Percentiles rank a stretch among this genome's conserved stretches.
Conservation (phyloP, 1,140 invertebrate species). For the Muscidifurax raptorellus region DNA sequence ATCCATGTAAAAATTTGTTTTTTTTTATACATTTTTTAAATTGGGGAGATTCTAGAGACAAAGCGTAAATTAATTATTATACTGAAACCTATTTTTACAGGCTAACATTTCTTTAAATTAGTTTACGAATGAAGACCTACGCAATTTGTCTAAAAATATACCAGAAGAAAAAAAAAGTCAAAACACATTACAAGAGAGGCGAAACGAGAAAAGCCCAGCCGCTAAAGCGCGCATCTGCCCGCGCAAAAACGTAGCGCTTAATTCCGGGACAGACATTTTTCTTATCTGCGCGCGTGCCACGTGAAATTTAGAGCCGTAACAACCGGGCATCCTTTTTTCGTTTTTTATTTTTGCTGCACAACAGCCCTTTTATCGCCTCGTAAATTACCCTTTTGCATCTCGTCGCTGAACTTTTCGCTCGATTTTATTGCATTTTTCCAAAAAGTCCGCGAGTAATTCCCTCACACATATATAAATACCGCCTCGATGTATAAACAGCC, state of each 20-base stretch:
- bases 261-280: conserved; percentile 31
- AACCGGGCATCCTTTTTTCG: conserved; percentile 11
- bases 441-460: background rate
- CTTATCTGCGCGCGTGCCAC: background rate
- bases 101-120: too few relatives aligned
- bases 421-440: background rate
- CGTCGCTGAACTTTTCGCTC: background rate
- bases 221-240: background rate
- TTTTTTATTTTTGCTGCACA: conserved; percentile 36
- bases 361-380: conserved; percentile 44
- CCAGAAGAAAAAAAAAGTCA: background rate
- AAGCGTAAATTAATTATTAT: too few relatives aligned
- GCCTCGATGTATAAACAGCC: background rate
- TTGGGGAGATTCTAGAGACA: too few relatives aligned
- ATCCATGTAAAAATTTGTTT: too few relatives aligned
- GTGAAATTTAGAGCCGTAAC: conserved; percentile 15
- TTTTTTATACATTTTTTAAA: conserved; percentile 21
- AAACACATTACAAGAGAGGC: background rate
- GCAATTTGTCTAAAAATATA: background rate
- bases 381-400: conserved; percentile 37
- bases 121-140: background rate
- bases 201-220: background rate
- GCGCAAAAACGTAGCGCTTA: conserved; percentile 42
- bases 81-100: too few relatives aligned
- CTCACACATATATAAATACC: background rate